Evolutionary conservation across 1,140 invertebrate species (phyloP).

Genomic region (Mesaphorura yosii): DNA sequence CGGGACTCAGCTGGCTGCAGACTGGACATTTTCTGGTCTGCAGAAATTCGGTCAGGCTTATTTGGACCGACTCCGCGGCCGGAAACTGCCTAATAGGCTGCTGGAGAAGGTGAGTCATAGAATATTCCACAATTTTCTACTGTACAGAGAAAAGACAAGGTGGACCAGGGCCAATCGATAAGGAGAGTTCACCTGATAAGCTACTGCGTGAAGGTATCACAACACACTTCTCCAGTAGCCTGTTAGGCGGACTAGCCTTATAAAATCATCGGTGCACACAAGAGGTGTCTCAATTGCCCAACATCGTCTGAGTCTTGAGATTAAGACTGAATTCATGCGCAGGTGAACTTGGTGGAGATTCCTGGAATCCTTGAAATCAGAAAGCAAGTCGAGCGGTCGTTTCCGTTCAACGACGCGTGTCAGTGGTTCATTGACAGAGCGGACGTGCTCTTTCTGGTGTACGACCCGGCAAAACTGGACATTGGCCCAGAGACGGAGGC

Average conservation of each 20-base stretch:
- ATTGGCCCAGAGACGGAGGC: constrained; percentile 88
- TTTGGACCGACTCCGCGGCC: constrained; percentile 66
- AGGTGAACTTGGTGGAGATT: constrained; percentile 93
- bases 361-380: constrained; percentile 87
- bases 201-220: constrained; percentile 34
- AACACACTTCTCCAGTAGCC: constrained; percentile 37
- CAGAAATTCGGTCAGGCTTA: constrained; percentile 91
- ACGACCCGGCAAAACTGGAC: constrained; percentile 88
- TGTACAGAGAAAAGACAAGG: not conserved
- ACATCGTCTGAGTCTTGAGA: not conserved
- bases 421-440: constrained; percentile 94
- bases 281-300: not conserved
- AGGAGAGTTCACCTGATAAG: constrained; percentile 34
- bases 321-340: constrained; percentile 12
- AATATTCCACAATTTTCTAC: not conserved
- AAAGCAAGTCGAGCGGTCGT: constrained; percentile 81
- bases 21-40: constrained; percentile 82
- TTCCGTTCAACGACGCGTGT: constrained; percentile 89
- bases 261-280: constrained; percentile 8
- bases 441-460: constrained; percentile 87
- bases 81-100: constrained; percentile 66
- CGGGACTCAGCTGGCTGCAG: constrained; percentile 81
- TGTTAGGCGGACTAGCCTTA: constrained; percentile 34
- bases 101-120: constrained; percentile 65
- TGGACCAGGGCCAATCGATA: not conserved